A percentile compares a stretch with the other conserved stretches of the same genome.
Conservation (phyloP, 2,888 invertebrate genomes). For the Chrysotoxum bicinctum region DNA sequence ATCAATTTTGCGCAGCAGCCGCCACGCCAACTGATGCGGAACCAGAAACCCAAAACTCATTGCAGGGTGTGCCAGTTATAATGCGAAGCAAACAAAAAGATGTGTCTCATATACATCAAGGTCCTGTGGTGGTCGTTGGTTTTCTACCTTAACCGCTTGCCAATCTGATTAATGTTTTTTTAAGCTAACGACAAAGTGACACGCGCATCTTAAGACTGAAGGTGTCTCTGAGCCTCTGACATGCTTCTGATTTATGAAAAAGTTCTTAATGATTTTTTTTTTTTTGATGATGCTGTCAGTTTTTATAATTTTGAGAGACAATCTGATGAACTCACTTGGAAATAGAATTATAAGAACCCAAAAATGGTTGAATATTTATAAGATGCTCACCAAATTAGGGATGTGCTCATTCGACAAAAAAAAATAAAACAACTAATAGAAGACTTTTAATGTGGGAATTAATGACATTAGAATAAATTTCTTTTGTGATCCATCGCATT, state of each 20-base stretch:
- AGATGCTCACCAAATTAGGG: constrained; percentile 16
- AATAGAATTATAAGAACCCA: background rate
- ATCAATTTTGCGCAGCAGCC: constrained; percentile 20
- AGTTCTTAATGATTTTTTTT: constrained; percentile 13
- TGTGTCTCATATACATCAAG: background rate
- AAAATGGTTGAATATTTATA: constrained; percentile 16
- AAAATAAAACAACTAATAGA: background rate
- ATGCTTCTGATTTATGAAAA: constrained; percentile 12
- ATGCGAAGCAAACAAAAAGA: background rate
- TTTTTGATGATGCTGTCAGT: constrained; percentile 24
- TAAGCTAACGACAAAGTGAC: constrained; percentile 1
- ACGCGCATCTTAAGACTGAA: background rate
- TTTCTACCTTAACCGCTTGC: background rate
- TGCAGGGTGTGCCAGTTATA: constrained; percentile 25
- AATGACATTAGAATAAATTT: constrained; percentile 1
- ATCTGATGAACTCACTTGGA: background rate
- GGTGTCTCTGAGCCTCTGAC: constrained; percentile 3
- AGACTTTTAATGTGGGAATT: constrained; percentile 18
- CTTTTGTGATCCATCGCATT: background rate
- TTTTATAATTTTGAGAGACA: background rate
- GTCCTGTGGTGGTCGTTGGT: background rate
- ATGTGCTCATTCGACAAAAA: constrained; percentile 6
- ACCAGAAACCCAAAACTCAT: background rate
- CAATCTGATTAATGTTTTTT: background rate
- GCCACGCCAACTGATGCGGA: background rate